A percentile compares a stretch with the other conserved stretches of the same genome.
Evolutionary conservation across 2,888 invertebrate species (phyloP).

Genomic region (Agrilus mali): DNA sequence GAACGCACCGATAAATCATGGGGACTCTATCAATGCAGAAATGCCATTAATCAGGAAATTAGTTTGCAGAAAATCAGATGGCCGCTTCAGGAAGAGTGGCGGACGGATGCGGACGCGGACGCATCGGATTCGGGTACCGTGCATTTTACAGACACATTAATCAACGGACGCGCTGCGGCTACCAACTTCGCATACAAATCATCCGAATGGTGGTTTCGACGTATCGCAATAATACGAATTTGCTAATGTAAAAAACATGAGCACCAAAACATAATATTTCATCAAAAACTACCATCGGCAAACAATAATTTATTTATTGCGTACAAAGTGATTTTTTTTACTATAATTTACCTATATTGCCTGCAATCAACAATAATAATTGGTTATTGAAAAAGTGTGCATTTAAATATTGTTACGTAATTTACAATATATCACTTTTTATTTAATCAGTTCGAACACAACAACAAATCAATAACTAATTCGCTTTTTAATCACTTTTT

Average conservation of each 20-base stretch:
- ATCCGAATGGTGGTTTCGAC: slow-evolving; percentile 22
- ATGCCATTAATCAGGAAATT: slow-evolving; percentile 14
- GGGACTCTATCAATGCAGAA: too few relatives aligned
- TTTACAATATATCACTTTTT: too few relatives aligned
- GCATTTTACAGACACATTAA: slow-evolving; percentile 34
- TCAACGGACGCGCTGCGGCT: slow-evolving; percentile 29
- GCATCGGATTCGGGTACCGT: slow-evolving; percentile 34
- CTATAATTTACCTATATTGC: too few relatives aligned
- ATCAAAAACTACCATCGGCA: slow-evolving; percentile 2
- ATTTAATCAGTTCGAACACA: too few relatives aligned
- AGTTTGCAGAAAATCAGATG: neutral
- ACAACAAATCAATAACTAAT: too few relatives aligned
- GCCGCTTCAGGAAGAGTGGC: slow-evolving; percentile 2
- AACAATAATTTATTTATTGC: too few relatives aligned
- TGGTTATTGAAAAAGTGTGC: too few relatives aligned
- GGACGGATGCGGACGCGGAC: neutral
- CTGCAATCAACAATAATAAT: too few relatives aligned
- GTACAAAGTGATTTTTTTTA: too few relatives aligned
- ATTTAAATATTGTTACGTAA: too few relatives aligned
- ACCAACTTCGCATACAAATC: slow-evolving; percentile 31
- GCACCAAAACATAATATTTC: slow-evolving; percentile 13
- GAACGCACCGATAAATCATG: too few relatives aligned
- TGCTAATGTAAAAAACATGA: slow-evolving; percentile 23
- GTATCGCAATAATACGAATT: slow-evolving; percentile 24
- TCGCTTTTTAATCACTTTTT: too few relatives aligned